Conservation (phyloP, 2,113 vertebrate genomes). For the Eonycteris spelaea region DNA sequence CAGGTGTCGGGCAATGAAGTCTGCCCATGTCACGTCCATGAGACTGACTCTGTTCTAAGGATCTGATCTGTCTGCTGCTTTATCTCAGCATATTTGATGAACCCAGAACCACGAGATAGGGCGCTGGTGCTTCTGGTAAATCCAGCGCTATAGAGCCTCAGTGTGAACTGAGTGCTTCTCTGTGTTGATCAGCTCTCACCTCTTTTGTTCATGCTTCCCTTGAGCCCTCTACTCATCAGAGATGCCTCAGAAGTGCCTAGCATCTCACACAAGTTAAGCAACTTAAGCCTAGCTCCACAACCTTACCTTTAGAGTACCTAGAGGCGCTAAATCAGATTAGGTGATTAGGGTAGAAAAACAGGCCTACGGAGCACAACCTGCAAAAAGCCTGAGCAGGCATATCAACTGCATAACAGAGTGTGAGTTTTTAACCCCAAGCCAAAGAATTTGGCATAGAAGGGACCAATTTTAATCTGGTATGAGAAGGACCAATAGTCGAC, state of each 20-base stretch:
- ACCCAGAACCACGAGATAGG: background rate
- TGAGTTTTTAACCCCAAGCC: background rate
- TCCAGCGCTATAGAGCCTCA: background rate
- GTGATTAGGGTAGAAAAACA: background rate
- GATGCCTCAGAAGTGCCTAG: background rate
- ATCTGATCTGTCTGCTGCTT: background rate
- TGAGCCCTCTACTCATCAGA: background rate
- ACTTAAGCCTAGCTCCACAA: background rate
- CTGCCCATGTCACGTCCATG: background rate
- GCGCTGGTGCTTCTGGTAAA: background rate
- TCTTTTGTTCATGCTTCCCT: background rate
- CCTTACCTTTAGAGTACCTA: background rate
- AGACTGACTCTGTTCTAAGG: background rate
- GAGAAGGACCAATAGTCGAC: background rate
- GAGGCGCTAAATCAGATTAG: background rate
- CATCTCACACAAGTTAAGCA: background rate
- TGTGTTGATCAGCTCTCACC: background rate
- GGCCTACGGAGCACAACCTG: background rate
- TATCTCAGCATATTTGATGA: background rate
- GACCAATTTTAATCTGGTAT: background rate
- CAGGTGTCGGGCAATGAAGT: background rate
- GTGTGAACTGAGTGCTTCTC: background rate
- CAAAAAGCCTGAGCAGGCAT: background rate
- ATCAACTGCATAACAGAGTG: background rate
- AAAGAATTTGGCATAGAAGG: background rate